phyloP scores from a whole-genome alignment of 2,888 invertebrate species.

The Lepidochrysops patricia region DNA sequence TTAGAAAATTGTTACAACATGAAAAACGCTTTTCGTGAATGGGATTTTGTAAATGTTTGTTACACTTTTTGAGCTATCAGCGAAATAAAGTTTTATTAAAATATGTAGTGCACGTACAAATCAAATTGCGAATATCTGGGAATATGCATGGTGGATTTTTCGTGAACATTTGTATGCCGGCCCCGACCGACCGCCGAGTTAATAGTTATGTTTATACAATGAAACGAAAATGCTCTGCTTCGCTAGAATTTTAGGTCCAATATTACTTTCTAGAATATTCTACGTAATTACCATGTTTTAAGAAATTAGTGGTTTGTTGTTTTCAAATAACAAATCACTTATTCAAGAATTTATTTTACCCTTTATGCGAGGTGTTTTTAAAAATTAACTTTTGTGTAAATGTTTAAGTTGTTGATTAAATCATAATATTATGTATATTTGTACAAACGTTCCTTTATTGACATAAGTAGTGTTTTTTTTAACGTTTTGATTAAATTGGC shows the following conservation, averaged over 20 bases:
- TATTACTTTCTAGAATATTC: neutral
- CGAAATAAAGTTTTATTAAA: neutral
- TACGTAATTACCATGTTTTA: neutral
- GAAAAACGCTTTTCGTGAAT: neutral
- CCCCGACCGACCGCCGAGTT: slow-evolving; percentile 18
- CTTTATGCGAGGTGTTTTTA: neutral
- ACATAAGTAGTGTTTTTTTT: too few relatives aligned
- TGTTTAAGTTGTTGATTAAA: too few relatives aligned
- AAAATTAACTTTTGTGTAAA: neutral
- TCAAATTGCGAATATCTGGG: slow-evolving; percentile 18
- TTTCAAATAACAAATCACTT: too few relatives aligned
- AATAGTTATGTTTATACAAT: slow-evolving; percentile 21
- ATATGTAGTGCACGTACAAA: slow-evolving; percentile 15
- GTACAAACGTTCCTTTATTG: too few relatives aligned
- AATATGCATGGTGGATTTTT: slow-evolving; percentile 16
- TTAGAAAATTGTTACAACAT: neutral
- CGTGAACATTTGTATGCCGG: slow-evolving; percentile 23
- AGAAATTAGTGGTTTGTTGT: neutral
- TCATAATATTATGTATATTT: too few relatives aligned
- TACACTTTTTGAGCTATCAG: neutral
- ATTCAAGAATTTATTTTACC: too few relatives aligned
- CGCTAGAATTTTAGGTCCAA: neutral
- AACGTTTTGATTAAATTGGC: too few relatives aligned
- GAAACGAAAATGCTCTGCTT: slow-evolving; percentile 15
- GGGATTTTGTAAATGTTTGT: slow-evolving; percentile 14